Evolutionary conservation across 2,113 vertebrate genomes (phyloP).

Genomic region (Dolichallabes microphthalmus): DNA sequence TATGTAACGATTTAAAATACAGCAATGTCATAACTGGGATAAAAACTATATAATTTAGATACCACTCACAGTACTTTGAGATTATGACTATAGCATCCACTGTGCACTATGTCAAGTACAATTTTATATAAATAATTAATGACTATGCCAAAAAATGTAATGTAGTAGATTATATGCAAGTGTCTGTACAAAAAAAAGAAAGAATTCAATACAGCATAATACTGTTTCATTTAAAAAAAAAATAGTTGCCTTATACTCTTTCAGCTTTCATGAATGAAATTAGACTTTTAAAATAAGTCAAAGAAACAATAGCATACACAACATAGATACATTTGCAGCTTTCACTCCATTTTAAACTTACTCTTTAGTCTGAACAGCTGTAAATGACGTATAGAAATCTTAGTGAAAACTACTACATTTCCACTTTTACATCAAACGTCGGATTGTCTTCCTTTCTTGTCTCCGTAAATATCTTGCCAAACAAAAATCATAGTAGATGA

Average conservation of each 20-base stretch:
- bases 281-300: constrained; percentile 1
- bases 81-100: background rate
- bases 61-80: background rate
- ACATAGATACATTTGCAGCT: background rate
- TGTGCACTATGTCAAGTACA: background rate
- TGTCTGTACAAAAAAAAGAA: background rate
- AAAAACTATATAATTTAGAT: background rate
- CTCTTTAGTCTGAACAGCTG: constrained; percentile 4
- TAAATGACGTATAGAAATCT: constrained; percentile 16
- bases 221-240: background rate
- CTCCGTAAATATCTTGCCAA: background rate
- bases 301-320: background rate
- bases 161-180: background rate
- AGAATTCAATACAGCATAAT: background rate
- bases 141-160: background rate
- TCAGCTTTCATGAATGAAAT: background rate
- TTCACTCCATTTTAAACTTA: background rate
- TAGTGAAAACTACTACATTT: constrained; percentile 4
- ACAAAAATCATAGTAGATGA: background rate
- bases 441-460: background rate
- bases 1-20: background rate
- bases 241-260: background rate
- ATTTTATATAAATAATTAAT: background rate
- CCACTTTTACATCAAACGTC: constrained; percentile 9
- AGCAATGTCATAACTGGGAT: background rate